phyloP scores from a whole-genome alignment of 1,140 invertebrate species.

The Drosophila burlai region DNA sequence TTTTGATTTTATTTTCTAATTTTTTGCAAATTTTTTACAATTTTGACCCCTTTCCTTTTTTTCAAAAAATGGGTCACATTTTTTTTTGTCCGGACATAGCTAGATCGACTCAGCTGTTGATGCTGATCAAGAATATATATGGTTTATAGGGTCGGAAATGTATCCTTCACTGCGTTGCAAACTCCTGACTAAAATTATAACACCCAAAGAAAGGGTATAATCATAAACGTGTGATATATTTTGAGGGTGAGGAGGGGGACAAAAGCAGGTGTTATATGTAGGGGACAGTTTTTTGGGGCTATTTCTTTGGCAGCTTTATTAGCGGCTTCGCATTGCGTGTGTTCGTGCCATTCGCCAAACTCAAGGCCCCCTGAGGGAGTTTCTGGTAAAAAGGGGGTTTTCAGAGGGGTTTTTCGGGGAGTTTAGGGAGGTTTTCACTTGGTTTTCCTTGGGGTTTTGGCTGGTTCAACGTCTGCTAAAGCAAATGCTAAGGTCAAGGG shows the following conservation, averaged over 20 bases:
- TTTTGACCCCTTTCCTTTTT: too few species aligned
- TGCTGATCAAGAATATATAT: too few species aligned
- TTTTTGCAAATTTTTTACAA: too few species aligned
- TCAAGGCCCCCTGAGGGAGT: conserved; percentile 3
- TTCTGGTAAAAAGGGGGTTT: not conserved
- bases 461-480: not conserved
- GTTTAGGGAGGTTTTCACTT: not conserved
- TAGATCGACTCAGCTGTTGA: too few species aligned
- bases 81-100: too few species aligned
- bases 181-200: too few species aligned
- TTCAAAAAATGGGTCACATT: too few species aligned
- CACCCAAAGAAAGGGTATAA: not conserved
- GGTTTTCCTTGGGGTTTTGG: not conserved
- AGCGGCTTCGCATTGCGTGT: conserved; percentile 34
- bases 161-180: too few species aligned
- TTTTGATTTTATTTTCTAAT: too few species aligned
- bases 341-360: conserved; percentile 20
- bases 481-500: conserved; percentile 37
- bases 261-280: conserved; percentile 23
- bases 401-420: not conserved
- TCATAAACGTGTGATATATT: conserved; percentile 24
- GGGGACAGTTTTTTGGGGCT: conserved; percentile 13
- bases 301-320: conserved; percentile 42
- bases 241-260: not conserved
- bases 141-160: too few species aligned